These are phyloP conservation scores for Aythya baeri DNA, from an alignment of 2,113 vertebrate species.

Conservation along the genomic window DNA sequence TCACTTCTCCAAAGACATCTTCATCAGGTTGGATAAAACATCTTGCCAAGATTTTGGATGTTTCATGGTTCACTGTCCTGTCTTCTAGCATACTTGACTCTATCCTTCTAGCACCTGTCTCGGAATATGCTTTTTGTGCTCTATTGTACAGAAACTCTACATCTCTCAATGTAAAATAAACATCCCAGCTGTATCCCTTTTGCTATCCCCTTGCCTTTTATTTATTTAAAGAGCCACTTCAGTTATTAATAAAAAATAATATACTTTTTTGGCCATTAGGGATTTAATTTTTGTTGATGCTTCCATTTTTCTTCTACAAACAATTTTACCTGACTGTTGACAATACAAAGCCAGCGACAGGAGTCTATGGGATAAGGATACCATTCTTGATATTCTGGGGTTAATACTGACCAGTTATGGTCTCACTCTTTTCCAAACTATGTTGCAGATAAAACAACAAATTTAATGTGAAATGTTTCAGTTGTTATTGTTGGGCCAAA, in stretches of 20 bases:
- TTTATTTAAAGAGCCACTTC: conserved; percentile 73
- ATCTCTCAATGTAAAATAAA: conserved; percentile 92
- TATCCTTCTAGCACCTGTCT: conserved; percentile 69
- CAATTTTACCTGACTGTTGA: background rate
- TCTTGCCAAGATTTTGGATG: conserved; percentile 84
- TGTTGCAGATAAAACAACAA: conserved; percentile 1
- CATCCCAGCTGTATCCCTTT: conserved; percentile 78
- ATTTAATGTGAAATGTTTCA: background rate
- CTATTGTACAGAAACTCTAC: conserved; percentile 90
- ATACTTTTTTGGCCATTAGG: conserved; percentile 24
- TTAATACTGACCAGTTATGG: background rate
- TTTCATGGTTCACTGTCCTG: conserved; percentile 77
- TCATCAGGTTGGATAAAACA: conserved; percentile 82
- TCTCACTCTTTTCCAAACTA: background rate
- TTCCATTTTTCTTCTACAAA: background rate
- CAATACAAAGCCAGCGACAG: background rate
- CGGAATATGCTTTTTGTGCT: conserved; percentile 75
- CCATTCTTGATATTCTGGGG: background rate
- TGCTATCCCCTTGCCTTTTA: conserved; percentile 77
- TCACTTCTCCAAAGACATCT: conserved; percentile 88
- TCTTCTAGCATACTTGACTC: conserved; percentile 72
- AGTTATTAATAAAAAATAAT: conserved; percentile 73
- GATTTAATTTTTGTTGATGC: conserved; percentile 48
- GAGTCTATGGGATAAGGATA: background rate
- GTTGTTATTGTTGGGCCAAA: background rate